Conservation (phyloP, 2,113 vertebrate genomes). For the Mirounga angustirostris region DNA sequence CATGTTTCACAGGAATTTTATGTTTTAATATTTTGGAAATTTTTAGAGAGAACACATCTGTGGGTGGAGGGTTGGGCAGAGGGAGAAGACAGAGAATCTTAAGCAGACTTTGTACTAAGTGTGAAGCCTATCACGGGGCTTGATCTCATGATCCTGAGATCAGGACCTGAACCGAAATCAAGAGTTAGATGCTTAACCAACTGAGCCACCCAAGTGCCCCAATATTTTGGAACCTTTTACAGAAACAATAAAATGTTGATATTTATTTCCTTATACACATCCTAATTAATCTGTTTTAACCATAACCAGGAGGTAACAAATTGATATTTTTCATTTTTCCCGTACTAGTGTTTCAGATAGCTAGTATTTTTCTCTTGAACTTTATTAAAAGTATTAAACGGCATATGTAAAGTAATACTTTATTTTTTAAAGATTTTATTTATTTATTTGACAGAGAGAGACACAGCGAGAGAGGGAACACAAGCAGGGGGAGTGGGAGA, state of each 20-base stretch:
- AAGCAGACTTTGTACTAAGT: not conserved
- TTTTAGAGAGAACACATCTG: not conserved
- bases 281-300: not conserved
- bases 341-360: not conserved
- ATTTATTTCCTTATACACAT: not conserved
- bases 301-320: not conserved
- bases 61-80: not conserved
- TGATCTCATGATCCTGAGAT: not conserved
- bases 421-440: not conserved
- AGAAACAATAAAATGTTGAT: not conserved
- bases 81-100: not conserved
- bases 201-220: not conserved
- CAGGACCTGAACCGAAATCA: not conserved
- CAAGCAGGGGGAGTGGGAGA: too few relatives aligned
- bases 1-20: not conserved
- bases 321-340: not conserved
- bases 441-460: too few relatives aligned
- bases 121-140: not conserved
- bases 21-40: not conserved
- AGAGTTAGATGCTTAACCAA: not conserved
- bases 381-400: not conserved
- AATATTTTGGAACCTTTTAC: conserved; percentile 6
- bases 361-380: conserved; percentile 27
- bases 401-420: not conserved
- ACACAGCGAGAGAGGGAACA: too few relatives aligned